Evolutionary conservation across 92 coral and sea anemone genomes (phyloP).

Genomic region (Siderastrea radians): DNA sequence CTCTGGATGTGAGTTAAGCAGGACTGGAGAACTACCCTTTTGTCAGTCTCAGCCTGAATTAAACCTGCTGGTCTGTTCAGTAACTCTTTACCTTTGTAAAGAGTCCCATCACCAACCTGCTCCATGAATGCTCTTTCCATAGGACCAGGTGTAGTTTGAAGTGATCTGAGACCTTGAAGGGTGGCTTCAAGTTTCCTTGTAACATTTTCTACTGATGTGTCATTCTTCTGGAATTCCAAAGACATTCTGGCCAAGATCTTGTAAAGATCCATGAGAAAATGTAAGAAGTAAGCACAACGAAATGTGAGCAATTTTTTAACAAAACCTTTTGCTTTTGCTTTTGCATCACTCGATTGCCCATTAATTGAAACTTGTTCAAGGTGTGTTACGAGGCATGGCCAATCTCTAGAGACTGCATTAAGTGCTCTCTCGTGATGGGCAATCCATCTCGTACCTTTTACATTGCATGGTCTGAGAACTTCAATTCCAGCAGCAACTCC

Average conservation of each 20-base stretch:
- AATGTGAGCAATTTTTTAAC: constrained; percentile 26
- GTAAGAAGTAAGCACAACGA: constrained; percentile 36
- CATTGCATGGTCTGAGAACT: constrained; percentile 45
- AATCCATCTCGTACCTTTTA: constrained; percentile 54
- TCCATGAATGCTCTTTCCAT: constrained; percentile 28
- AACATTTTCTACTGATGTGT: constrained; percentile 53
- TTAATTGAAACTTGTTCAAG: constrained; percentile 51
- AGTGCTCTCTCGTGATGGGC: constrained; percentile 37
- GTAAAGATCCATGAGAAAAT: constrained; percentile 62
- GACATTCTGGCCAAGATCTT: constrained; percentile 48
- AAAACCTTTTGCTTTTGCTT: constrained; percentile 52
- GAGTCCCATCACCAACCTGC: constrained; percentile 31
- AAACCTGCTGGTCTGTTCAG: constrained; percentile 33
- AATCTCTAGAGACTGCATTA: constrained; percentile 40
- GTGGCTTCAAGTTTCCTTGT: constrained; percentile 54
- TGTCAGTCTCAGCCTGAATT: constrained; percentile 33
- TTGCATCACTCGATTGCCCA: constrained; percentile 42
- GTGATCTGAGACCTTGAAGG: constrained; percentile 29
- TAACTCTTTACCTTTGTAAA: constrained; percentile 41
- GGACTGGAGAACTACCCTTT: constrained; percentile 30
- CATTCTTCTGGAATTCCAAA: constrained; percentile 49
- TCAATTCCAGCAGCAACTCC: constrained; percentile 35
- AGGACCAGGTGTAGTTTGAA: constrained; percentile 49
- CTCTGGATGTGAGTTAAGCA: constrained; percentile 39
- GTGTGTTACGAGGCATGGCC: constrained; percentile 33